These are phyloP conservation scores for Erebia epiphron DNA, from an alignment of 2,888 invertebrate species.

Conservation along the genomic window DNA sequence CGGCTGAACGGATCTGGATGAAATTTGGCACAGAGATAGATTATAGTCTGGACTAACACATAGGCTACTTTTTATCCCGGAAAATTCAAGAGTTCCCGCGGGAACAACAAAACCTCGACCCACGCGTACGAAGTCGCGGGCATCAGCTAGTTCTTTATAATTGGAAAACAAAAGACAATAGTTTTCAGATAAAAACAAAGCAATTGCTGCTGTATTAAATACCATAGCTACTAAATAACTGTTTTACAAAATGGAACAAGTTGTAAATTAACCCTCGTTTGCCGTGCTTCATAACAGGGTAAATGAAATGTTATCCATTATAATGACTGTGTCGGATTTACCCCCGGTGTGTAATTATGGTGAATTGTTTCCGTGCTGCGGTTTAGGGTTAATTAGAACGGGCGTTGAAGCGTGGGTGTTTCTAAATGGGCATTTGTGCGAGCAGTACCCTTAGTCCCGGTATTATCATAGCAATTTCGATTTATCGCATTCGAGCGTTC, in stretches of 20 bases:
- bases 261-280: conserved; percentile 10
- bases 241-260: conserved; percentile 9
- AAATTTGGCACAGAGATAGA: too few relatives aligned
- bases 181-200: neutral
- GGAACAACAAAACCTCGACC: too few relatives aligned
- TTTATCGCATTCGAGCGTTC: too few relatives aligned
- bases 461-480: too few relatives aligned
- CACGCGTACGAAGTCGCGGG: too few relatives aligned
- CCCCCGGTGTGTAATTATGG: conserved; percentile 40
- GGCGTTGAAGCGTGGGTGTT: conserved; percentile 29
- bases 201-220: neutral
- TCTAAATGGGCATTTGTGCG: conserved; percentile 8
- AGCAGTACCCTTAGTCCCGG: too few relatives aligned
- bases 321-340: conserved; percentile 42
- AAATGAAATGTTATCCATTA: conserved; percentile 37
- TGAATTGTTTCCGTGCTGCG: conserved; percentile 43
- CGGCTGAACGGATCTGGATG: too few relatives aligned
- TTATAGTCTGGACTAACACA: too few relatives aligned
- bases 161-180: too few relatives aligned
- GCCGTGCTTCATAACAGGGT: conserved; percentile 23
- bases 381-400: conserved; percentile 34
- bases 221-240: neutral
- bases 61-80: too few relatives aligned
- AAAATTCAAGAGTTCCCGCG: too few relatives aligned
- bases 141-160: too few relatives aligned